A percentile compares a stretch with the other conserved stretches of the same genome.
Evolutionary conservation across 2,888 invertebrate species (phyloP).

Genomic region (Campoplex nolae): DNA sequence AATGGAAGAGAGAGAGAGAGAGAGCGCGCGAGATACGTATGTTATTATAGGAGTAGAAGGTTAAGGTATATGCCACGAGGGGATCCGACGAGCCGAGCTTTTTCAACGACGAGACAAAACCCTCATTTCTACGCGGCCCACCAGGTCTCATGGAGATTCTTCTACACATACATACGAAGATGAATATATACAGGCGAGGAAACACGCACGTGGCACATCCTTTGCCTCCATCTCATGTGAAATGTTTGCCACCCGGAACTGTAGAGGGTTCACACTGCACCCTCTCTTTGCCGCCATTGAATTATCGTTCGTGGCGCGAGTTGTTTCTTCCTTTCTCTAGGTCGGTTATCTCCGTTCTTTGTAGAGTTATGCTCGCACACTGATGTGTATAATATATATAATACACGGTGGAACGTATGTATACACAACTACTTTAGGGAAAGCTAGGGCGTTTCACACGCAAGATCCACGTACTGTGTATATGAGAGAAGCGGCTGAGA

Average conservation of each 20-base stretch:
- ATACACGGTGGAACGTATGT: background rate
- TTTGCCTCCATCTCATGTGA: conserved; percentile 6
- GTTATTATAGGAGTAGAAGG: background rate
- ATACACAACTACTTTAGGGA: background rate
- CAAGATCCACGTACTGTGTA: background rate
- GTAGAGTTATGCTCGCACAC: conserved; percentile 1
- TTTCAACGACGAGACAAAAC: conserved; percentile 29
- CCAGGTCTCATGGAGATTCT: conserved; percentile 6
- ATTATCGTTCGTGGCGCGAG: conserved; percentile 46
- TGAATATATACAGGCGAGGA: background rate
- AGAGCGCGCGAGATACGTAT: background rate
- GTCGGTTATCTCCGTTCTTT: conserved; percentile 22
- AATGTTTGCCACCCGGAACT: conserved; percentile 34
- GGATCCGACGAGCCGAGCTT: conserved; percentile 20
- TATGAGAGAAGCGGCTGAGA: conserved; percentile 6
- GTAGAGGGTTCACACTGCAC: conserved; percentile 23
- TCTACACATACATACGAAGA: background rate
- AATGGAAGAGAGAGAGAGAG: no score
- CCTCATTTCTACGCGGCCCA: conserved; percentile 28
- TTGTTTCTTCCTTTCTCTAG: conserved; percentile 50
- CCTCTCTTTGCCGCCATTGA: conserved; percentile 25
- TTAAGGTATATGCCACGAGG: conserved; percentile 17
- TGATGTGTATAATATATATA: background rate
- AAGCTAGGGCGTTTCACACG: conserved; percentile 14
- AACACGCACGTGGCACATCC: background rate